phyloP scores from a whole-genome alignment of 2,113 vertebrate species.

The Gopherus flavomarginatus region DNA sequence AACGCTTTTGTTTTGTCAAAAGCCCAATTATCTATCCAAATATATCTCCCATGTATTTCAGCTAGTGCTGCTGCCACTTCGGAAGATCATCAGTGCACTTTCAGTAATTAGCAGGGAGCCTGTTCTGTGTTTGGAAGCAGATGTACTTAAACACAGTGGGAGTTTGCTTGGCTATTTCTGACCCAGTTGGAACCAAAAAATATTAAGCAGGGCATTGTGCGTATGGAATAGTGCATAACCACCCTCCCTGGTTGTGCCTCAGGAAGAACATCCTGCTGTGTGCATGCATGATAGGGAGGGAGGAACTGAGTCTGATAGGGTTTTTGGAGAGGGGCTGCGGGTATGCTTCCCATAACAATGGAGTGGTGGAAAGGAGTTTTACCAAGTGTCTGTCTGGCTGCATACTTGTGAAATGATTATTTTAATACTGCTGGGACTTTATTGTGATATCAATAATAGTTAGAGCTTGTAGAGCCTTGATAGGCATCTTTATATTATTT shows the following conservation, averaged over 20 bases:
- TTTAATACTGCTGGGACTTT: background rate
- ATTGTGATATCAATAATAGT: background rate
- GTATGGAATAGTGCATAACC: background rate
- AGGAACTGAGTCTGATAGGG: background rate
- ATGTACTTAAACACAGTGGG: background rate
- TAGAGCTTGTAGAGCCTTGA: background rate
- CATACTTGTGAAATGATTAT: slow-evolving; percentile 13
- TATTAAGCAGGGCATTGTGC: background rate
- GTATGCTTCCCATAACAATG: background rate
- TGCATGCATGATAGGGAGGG: background rate
- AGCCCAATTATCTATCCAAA: background rate
- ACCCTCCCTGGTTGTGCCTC: background rate
- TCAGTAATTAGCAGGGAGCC: background rate
- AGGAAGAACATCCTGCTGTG: rapidly evolving
- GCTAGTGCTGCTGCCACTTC: background rate
- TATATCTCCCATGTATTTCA: background rate
- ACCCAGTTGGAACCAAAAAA: background rate
- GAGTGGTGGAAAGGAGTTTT: background rate
- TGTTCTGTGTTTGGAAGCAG: background rate
- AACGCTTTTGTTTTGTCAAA: background rate
- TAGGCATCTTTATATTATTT: background rate
- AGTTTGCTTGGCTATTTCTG: background rate
- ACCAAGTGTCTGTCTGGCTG: background rate
- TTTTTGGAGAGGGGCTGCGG: background rate
- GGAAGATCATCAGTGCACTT: background rate